A percentile compares a stretch with the other conserved stretches of the same genome.
Conservation (phyloP, 2,797 vertebrate species). For the Enteromius paludinosus region DNA sequence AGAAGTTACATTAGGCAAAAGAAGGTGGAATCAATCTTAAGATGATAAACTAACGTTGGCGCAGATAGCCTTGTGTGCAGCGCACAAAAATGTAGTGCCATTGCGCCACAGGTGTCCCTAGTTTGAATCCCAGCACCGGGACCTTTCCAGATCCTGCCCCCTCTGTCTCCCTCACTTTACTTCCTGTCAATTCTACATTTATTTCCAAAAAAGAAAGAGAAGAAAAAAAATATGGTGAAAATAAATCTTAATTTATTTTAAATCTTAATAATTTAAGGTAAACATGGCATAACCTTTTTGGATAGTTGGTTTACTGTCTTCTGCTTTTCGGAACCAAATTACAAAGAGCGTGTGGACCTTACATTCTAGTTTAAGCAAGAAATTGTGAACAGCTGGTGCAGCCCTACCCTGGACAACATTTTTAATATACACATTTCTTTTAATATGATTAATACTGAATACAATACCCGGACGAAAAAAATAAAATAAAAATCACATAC, state of each 20-base stretch:
- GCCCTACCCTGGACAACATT: not conserved
- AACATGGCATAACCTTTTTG: too few species aligned
- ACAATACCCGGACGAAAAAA: not conserved
- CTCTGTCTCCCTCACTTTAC: not conserved
- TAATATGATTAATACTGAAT: not conserved
- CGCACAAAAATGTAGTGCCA: not conserved
- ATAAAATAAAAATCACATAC: not conserved
- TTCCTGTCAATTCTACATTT: not conserved
- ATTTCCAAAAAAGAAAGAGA: too few species aligned
- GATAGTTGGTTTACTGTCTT: not conserved
- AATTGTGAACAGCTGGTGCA: not conserved
- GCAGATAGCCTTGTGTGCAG: not conserved
- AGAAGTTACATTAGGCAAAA: not conserved
- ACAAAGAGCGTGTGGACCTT: not conserved
- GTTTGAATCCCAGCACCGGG: too few species aligned
- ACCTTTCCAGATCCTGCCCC: too few species aligned
- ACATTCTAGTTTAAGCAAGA: not conserved
- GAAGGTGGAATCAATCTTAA: not conserved
- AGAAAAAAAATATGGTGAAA: too few species aligned
- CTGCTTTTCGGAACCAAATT: not conserved
- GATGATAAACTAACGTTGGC: not conserved
- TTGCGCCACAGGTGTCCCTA: not conserved
- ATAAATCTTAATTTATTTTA: too few species aligned
- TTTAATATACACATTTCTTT: not conserved
- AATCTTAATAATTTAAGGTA: too few species aligned